Evolutionary conservation across 2,113 vertebrate species (phyloP), one percentile per base, ranked within the genome.

Genomic region (Peromyscus polionotus): DNA sequence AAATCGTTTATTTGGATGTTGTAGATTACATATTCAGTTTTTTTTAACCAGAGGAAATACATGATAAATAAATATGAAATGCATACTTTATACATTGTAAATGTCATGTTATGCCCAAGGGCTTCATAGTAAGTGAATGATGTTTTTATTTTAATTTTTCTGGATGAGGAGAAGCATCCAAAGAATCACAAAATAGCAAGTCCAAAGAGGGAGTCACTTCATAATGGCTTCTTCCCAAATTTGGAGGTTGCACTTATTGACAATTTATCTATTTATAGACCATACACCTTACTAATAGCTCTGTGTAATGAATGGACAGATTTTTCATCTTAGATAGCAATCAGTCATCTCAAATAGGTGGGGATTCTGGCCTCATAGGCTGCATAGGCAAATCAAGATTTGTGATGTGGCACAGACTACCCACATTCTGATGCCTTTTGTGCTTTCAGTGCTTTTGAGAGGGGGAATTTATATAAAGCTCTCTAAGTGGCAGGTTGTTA

Each of bases 31-130:
- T 98, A 97, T 97, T 97, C 96, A 70, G 61, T 7, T 33, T 95
- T 98, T 98, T 98, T 98, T 75, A 42, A 98, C 96, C 97, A 98
- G 97, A 98, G 93, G 92, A 98, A 98, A 98, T 98, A 96, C 97
- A 98, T 91, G 93, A 97, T 97, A 98, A 98, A 98, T 98, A 98
- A 98, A 97, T 97, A 98, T 97, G 97, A 98, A 98, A 98, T 97
- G 68, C 91, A 98, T 84, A 93, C 45, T 80, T 85, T 98, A 96
- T 97, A 98, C 95, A 97, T 97, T 91, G 93, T 98, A 98, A 98
- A 99, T 98, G 98, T 98, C 98, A 98, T 93, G 86, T 94, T 98
- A 97, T 92, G 97, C 98, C 98, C 96, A 98, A 97, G 97, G 98
- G 97, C 94, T 95, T 98, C 98, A 86, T 98, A 98, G 97, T 6